Evolutionary conservation across 2,797 vertebrate species (phyloP), one percentile per base, ranked within the genome.

Genomic region (Bovichtus variegatus): DNA sequence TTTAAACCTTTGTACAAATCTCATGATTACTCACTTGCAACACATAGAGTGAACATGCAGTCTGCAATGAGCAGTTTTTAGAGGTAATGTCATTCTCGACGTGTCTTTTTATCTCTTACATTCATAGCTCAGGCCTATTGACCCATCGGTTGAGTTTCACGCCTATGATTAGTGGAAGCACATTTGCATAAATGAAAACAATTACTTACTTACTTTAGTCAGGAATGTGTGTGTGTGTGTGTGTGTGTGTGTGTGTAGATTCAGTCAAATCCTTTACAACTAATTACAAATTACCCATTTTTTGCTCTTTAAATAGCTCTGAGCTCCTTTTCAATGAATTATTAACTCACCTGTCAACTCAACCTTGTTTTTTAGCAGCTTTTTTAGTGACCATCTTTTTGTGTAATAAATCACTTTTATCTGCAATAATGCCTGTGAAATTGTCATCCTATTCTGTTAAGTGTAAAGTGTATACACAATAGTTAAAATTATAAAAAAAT

Each of bases 1-100:
- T 50, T 76, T 74, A 62, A 79, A 77, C 80, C 79, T 82, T 71
- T 77, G 57, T 87, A 84, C 73, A 74, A 78, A 66, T 71, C 65
- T 61, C 40, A 38, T 13, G 21, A 69, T 81, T 76, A 77, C 71
- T 76, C 71, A 61, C 57, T 38, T 54, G 18, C 27, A 58, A 66
- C 54, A 11, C 49, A 21, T 8, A 55, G 47, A 55, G 36, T 29
- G 63, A 78, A 76, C 21, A 46, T 44, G 57, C 36, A 29, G 36
- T 69, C 10, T 55, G 12, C 68, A 31, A 74, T 74, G 19, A 62
- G 27, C 13, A 27, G 21, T 21, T 57, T 64, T 58, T 15, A 21
- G 46, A 57, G 27, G 15, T 34, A 36, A 29, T 10, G 13, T 49
- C 5, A 27, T 21, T 49, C 6, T 55, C 1, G 9, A 29, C 11